Evolutionary conservation across 2,888 invertebrate genomes (phyloP), one percentile per base, ranked within the genome.

Genomic region (Microdon myrmicae): DNA sequence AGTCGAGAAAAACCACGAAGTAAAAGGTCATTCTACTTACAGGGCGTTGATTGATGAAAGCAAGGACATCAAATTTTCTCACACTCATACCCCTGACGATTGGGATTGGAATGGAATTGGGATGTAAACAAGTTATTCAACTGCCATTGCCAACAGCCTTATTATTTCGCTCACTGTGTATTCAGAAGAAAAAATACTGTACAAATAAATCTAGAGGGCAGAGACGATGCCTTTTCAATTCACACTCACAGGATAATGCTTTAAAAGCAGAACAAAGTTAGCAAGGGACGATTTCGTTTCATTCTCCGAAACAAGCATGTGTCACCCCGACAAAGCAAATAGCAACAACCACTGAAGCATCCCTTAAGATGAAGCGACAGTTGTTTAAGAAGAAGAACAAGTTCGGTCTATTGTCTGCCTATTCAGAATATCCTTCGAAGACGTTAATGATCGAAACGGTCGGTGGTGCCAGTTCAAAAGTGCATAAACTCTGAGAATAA

Each of bases 401-500:
- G 53, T 47, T 45, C n/a, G n/a, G n/a, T n/a, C n/a, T n/a, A n/a
- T 16, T 45, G n/a, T 34, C 39, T 55, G 45, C 34, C 34, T 51
- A 10, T 51, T 6, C 12, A 10, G 8, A 51, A 34, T n/a, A n/a
- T 43, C 22, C 26, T 20, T 38, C 23, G 32, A 38, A 20, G 26
- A 45, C 19, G 16, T 34, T 41, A 47, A 47, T 28, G 47, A 55
- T 22, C n/a, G n/a, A 16, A 38, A 37, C 29, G 10, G 12, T 23
- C 23, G n/a, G 12, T 54, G 31, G 17, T 44, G 29, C 4, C 20
- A 16, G 43, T 51, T 64, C 44, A 43, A 28, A 35, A 41, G 45
- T 34, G 39, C 34, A 38, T 12, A 34, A 48, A 28, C 34, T 38
- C 39, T 55, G 49, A 48, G 60, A 48, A 59, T 19, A 32, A 38